These are phyloP conservation scores for Manis javanica DNA, from an alignment of 2,797 vertebrate species.

Conservation along the genomic window DNA sequence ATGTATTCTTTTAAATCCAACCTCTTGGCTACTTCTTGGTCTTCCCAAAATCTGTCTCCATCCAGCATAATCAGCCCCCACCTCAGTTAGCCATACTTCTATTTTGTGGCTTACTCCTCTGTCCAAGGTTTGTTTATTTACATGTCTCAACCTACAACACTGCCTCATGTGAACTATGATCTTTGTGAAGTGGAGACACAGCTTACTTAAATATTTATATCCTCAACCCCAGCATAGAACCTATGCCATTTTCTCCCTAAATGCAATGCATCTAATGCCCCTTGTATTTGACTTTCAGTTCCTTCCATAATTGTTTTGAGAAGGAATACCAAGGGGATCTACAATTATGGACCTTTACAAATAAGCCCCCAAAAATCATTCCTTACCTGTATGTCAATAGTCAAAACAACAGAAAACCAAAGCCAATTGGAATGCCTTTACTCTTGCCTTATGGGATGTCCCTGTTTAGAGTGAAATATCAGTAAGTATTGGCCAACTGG, in stretches of 20 bases:
- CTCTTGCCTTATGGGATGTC: neutral
- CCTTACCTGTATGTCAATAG: neutral
- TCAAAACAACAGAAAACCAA: neutral
- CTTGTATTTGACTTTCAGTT: slow-evolving; percentile 18
- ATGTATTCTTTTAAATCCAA: neutral
- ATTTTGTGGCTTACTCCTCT: neutral
- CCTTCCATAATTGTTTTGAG: neutral
- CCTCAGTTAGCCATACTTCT: neutral
- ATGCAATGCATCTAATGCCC: neutral
- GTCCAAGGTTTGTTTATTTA: neutral
- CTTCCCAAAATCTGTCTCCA: neutral
- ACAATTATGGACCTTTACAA: neutral
- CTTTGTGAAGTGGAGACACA: neutral
- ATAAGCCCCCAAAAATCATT: neutral
- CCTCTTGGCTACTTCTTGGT: neutral
- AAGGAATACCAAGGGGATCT: neutral
- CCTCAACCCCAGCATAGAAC: neutral
- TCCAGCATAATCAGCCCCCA: neutral
- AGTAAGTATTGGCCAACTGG: neutral
- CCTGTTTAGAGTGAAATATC: neutral
- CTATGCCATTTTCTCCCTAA: neutral
- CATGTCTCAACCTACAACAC: neutral
- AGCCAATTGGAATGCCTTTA: neutral
- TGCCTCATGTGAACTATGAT: neutral
- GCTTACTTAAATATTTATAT: neutral